phyloP scores from a whole-genome alignment of 2,888 invertebrate species.

The Diplazon laetatorius region DNA sequence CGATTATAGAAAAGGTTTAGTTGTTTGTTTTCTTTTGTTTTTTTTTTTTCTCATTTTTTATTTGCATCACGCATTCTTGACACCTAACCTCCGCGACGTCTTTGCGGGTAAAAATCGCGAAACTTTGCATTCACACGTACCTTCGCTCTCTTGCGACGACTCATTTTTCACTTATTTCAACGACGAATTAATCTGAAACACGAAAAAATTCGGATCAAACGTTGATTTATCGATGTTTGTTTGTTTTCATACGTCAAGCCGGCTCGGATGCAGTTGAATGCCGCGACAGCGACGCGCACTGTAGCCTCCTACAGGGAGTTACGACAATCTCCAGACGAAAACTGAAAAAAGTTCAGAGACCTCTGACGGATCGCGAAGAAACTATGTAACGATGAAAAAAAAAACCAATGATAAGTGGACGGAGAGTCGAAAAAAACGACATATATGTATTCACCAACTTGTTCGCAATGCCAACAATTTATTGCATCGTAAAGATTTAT shows the following conservation, averaged over 20 bases:
- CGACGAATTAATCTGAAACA: slow-evolving; percentile 40
- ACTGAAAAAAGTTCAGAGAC: background rate
- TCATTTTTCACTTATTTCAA: slow-evolving; percentile 80
- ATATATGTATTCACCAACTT: no score
- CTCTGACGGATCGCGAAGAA: slow-evolving; percentile 2
- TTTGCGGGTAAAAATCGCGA: no score
- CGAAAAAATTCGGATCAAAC: no score
- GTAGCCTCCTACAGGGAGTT: background rate
- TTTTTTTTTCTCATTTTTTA: slow-evolving; percentile 3
- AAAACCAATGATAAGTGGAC: slow-evolving; percentile 27
- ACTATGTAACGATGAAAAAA: slow-evolving; percentile 18
- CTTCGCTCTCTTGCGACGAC: slow-evolving; percentile 86
- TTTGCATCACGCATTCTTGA: slow-evolving; percentile 30
- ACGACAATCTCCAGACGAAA: background rate
- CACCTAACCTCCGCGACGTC: slow-evolving; percentile 1
- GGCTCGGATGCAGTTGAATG: slow-evolving; percentile 56
- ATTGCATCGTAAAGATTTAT: background rate
- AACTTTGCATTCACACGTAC: slow-evolving; percentile 72
- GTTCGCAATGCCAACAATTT: no score
- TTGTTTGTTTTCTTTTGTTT: no score
- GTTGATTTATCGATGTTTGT: slow-evolving; percentile 53
- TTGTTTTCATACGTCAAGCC: slow-evolving; percentile 76
- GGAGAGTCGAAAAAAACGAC: no score
- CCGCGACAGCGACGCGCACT: slow-evolving; percentile 33
- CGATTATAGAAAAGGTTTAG: slow-evolving; percentile 3